Percentiles rank a stretch among this genome's conserved stretches.
phyloP scores from a whole-genome alignment of 37 sponge, comb jelly and placozoan genomes.

The Chondrilla cf. caribensis region DNA sequence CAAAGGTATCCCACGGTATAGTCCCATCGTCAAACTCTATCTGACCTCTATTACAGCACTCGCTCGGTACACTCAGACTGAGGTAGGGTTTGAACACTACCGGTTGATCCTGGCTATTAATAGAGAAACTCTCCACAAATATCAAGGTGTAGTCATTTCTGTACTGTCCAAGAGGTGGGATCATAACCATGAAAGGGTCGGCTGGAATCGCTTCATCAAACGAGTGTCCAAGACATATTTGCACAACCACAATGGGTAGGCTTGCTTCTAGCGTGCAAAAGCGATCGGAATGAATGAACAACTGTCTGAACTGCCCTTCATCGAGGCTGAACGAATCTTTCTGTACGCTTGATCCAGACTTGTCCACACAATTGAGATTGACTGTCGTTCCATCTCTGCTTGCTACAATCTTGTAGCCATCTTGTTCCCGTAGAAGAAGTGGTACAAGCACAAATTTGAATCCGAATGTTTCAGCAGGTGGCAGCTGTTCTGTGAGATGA shows the following conservation, averaged over 20 bases:
- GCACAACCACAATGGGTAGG: neutral
- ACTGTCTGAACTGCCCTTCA: neutral
- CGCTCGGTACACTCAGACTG: neutral
- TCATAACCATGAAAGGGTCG: neutral
- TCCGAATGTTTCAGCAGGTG: conserved; percentile 8
- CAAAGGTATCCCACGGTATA: neutral
- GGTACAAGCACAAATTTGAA: neutral
- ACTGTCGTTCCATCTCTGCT: neutral
- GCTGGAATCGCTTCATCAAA: neutral
- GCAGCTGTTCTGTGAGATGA: conserved; percentile 32
- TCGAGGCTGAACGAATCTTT: neutral
- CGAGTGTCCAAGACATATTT: neutral
- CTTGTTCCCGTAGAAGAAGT: neutral
- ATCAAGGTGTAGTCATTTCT: neutral
- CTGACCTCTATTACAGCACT: no score
- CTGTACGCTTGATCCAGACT: neutral
- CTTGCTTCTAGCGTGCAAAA: neutral
- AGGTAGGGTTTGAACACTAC: neutral
- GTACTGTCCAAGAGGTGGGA: neutral
- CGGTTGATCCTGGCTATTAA: neutral
- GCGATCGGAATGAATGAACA: neutral
- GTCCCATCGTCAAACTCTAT: neutral
- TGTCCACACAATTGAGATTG: neutral
- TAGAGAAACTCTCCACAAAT: neutral
- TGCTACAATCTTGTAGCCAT: neutral